Base-by-base conservation (phyloP, 2,888 invertebrate species). In the Thymelicus sylvestris region DNA sequence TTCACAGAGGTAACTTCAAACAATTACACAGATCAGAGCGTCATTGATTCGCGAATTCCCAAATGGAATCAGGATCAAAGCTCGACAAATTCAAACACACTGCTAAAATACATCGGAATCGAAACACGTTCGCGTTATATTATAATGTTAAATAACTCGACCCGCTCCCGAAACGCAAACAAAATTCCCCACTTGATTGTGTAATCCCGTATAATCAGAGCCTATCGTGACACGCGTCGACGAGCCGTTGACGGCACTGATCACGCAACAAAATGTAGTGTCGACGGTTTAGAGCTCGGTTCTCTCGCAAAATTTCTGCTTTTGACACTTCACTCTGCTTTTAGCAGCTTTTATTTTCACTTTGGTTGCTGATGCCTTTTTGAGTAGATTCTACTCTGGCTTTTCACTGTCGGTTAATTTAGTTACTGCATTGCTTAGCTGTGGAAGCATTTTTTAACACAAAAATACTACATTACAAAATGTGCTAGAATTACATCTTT, bases 111-210 rank as follows among this genome's bases (percentile, higher is more conserved):
- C 63, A 69, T 65, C 70, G 31, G 50, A 70, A 70, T 65, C 65
- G 64, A 65, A 59, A 64, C 59, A 48, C 64, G 64, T 64, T 57
- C 69, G 64, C 57, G 69, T 69, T 64, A 66, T 63, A 73, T 72
- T 73, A 73, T 72, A 72, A 72, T 67, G 72, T 72, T 68, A 74
- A 74, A 72, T 67, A 69, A 70, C 65, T 71, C 67, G 64, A 50
- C 57, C 68, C 63, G 48, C 60, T 65, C 69, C 52, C 60, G 72
- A 62, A 66, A 65, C 48, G 67, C 72, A 74, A 74, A 72, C 72
- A 72, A 68, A 74, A 72, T 74, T 72, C 67, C 70, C 66, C 62
- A 59, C 61, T 71, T 74, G 72, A 72, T 72, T 71, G 71, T 66
- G 71, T 74, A 72, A 71, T 72, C 70, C 74, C 63, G 64, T 63